These are phyloP conservation scores for Anguilla japonica DNA, from an alignment of 2,113 vertebrate genomes.

Conservation along the genomic window DNA sequence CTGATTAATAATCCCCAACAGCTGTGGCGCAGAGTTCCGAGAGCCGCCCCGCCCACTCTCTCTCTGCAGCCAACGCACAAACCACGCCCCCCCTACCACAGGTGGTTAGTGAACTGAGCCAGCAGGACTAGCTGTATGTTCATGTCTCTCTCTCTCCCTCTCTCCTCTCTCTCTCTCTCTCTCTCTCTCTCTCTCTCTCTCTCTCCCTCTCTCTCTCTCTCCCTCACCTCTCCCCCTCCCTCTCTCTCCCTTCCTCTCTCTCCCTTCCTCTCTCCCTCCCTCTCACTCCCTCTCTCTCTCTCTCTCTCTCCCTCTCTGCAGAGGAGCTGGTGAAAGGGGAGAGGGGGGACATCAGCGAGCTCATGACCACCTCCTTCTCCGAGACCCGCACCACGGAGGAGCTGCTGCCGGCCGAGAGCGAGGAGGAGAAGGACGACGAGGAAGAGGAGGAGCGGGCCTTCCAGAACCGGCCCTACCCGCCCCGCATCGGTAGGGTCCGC, in stretches of 20 bases:
- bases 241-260: too few species aligned
- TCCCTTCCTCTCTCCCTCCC: conserved; percentile 18
- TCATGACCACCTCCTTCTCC: conserved; percentile 81
- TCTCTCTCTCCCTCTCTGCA: conserved; percentile 38
- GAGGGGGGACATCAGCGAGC: conserved; percentile 75
- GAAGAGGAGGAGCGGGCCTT: conserved; percentile 73
- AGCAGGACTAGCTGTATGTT: too few species aligned
- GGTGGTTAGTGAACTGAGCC: too few species aligned
- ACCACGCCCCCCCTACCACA: too few species aligned
- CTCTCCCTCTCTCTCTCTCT: neutral
- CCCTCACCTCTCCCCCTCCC: neutral
- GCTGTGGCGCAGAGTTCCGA: too few species aligned
- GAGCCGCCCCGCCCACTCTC: too few species aligned
- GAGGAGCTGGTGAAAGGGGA: conserved; percentile 77
- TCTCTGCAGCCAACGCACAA: too few species aligned
- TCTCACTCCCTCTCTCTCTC: neutral
- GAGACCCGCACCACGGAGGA: conserved; percentile 80
- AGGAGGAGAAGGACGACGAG: conserved; percentile 76
- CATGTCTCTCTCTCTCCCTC: too few species aligned
- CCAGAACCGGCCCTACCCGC: conserved; percentile 73
- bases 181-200: neutral
- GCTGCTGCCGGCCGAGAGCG: conserved; percentile 75
- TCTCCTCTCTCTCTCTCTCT: too few species aligned
- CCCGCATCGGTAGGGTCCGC: conserved; percentile 57
- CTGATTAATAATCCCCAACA: too few species aligned